Percentiles rank a stretch among this genome's conserved stretches.
Conservation (phyloP, 1,140 invertebrate genomes). For the Mya arenaria region DNA sequence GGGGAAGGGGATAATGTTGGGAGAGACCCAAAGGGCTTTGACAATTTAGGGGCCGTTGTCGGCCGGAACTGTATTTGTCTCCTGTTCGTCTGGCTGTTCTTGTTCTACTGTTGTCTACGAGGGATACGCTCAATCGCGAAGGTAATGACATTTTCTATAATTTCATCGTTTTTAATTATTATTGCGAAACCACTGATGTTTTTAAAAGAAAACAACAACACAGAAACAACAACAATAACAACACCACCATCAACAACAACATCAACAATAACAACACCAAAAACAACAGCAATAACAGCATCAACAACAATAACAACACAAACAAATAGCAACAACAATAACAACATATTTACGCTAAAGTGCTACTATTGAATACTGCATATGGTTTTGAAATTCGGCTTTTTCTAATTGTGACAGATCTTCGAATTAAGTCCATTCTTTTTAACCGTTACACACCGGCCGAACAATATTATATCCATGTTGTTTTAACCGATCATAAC, state of each 20-base stretch:
- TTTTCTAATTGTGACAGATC: neutral
- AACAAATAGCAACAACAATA: neutral
- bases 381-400: neutral
- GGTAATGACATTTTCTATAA: neutral
- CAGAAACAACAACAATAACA: neutral
- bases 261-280: neutral
- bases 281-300: neutral
- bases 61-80: conserved; percentile 5
- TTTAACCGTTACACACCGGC: neutral
- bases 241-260: neutral
- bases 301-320: neutral
- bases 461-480: neutral
- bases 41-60: conserved; percentile 7
- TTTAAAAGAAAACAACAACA: neutral
- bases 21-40: neutral
- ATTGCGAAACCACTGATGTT: neutral
- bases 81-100: conserved; percentile 9
- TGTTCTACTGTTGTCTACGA: conserved; percentile 23
- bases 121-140: conserved; percentile 8
- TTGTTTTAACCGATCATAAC: neutral
- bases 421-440: neutral
- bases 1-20: neutral
- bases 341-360: neutral
- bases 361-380: neutral
- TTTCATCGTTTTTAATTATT: neutral